Conservation (phyloP, 2,113 vertebrate species). For the Plecotus auritus region DNA sequence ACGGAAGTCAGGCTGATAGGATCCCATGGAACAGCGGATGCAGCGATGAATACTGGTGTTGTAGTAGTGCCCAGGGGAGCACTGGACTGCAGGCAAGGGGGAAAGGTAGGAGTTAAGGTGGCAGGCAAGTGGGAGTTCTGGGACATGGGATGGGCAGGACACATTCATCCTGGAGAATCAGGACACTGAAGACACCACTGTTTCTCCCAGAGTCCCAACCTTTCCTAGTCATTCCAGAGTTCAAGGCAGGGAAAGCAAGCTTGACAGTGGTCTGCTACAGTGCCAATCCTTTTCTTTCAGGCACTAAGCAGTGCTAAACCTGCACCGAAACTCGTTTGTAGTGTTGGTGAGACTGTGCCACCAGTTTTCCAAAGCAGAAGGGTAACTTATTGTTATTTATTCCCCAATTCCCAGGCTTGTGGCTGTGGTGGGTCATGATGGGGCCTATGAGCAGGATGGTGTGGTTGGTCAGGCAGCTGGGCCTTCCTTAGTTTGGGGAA, state of each 20-base stretch:
- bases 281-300: neutral
- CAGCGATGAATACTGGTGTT: constrained; percentile 95
- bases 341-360: neutral
- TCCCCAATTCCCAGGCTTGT: neutral
- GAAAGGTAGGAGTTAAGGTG: neutral
- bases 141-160: neutral
- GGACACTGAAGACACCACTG: neutral
- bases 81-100: constrained; percentile 87
- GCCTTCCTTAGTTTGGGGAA: neutral
- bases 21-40: constrained; percentile 94
- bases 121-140: neutral
- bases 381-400: neutral
- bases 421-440: neutral
- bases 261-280: neutral
- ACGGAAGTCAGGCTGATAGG: constrained; percentile 95
- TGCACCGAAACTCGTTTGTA: neutral
- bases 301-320: neutral
- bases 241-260: neutral
- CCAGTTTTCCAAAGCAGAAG: neutral
- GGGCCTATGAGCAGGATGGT: neutral
- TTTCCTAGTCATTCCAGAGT: neutral
- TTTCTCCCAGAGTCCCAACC: neutral
- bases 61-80: constrained; percentile 97
- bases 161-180: neutral
- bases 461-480: neutral